A percentile compares a stretch with the other conserved stretches of the same genome.
Evolutionary conservation across 2,113 vertebrate species (phyloP).

Genomic region (Terrapene triunguis): DNA sequence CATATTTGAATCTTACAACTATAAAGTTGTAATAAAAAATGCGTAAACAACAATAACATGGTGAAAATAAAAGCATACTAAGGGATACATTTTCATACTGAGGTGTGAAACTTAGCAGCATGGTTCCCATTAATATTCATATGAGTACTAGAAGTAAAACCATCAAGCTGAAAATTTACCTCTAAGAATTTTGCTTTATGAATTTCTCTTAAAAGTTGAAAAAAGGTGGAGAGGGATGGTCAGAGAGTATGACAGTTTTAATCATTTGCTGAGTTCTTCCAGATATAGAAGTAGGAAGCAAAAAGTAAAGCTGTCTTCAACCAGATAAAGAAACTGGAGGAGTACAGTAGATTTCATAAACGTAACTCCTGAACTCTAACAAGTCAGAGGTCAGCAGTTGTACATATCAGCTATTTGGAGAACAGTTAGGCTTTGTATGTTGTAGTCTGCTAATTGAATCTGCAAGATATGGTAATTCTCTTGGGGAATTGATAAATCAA

Average conservation of each 20-base stretch:
- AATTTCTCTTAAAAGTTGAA: background rate
- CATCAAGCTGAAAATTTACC: background rate
- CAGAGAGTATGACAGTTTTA: background rate
- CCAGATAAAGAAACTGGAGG: background rate
- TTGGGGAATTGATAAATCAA: background rate
- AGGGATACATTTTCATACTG: accelerated
- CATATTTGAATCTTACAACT: background rate
- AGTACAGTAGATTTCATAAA: background rate
- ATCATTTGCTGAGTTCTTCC: background rate
- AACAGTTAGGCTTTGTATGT: background rate
- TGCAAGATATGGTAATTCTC: constrained; percentile 32
- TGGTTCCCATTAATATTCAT: background rate
- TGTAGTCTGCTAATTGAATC: constrained; percentile 33
- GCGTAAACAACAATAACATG: accelerated
- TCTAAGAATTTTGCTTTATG: background rate
- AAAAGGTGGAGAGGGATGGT: background rate
- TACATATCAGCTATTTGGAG: background rate
- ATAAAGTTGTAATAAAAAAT: background rate
- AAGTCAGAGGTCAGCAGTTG: constrained; percentile 2
- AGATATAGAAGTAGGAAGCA: background rate
- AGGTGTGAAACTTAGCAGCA: background rate
- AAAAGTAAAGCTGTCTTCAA: constrained; percentile 18
- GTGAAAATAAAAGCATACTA: background rate
- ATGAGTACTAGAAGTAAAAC: background rate
- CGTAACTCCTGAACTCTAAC: constrained; percentile 16